Evolutionary conservation across 2,888 invertebrate species (phyloP).

Genomic region (Caenorhabditis angaria): DNA sequence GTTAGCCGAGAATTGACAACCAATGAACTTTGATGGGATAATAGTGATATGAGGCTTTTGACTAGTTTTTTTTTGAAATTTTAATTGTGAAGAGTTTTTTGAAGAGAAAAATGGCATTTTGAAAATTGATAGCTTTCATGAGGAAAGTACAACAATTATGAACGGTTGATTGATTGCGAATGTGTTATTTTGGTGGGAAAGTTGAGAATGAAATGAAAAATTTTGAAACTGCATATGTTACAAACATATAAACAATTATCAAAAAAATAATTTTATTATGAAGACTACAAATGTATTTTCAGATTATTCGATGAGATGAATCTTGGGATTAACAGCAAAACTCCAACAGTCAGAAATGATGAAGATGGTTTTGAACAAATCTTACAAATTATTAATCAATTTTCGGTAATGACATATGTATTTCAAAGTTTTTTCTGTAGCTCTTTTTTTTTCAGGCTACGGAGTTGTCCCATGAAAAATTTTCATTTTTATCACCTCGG

Average conservation of each 20-base stretch:
- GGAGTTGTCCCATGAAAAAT: conserved; percentile 28
- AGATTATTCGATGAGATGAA: conserved; percentile 46
- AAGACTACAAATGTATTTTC: too few species aligned
- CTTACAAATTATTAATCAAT: conserved; percentile 40
- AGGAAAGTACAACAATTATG: not conserved
- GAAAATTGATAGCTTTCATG: not conserved
- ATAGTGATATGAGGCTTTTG: too few species aligned
- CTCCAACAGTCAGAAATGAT: conserved; percentile 38
- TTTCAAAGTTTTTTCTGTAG: conserved; percentile 19
- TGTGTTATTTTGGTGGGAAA: too few species aligned
- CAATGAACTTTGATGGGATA: too few species aligned
- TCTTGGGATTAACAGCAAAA: conserved; percentile 38
- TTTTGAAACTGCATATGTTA: too few species aligned
- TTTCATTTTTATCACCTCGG: conserved; percentile 59
- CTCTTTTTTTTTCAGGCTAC: conserved; percentile 20
- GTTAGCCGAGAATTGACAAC: too few species aligned
- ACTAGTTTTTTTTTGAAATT: too few species aligned
- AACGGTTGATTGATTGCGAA: not conserved
- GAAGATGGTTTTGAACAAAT: conserved; percentile 31
- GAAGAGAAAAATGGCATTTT: conserved; percentile 13
- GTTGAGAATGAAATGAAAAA: too few species aligned
- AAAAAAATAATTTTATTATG: too few species aligned
- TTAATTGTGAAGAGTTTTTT: too few species aligned
- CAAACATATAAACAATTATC: too few species aligned
- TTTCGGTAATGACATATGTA: conserved; percentile 26